phyloP scores from a whole-genome alignment of 2,888 invertebrate genomes.

The Raillietiella orientalis region DNA sequence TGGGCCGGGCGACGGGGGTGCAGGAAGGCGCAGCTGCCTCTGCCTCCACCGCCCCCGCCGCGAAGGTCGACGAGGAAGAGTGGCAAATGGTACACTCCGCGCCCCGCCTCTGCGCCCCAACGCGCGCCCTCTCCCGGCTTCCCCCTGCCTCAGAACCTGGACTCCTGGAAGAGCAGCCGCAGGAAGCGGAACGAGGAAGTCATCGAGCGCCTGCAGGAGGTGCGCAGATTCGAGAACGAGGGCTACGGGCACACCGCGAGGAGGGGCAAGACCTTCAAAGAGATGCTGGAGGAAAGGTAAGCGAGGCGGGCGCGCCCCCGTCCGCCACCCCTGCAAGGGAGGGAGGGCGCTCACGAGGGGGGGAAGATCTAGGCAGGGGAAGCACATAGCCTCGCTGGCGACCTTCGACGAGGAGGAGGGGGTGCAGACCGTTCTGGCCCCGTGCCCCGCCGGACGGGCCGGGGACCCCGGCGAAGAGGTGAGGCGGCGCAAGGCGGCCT shows the following conservation, averaged over 20 bases:
- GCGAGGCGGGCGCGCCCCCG: too few species aligned
- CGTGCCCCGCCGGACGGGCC: too few species aligned
- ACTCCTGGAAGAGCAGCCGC: slow-evolving; percentile 72
- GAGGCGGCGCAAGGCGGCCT: too few species aligned
- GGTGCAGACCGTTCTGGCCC: too few species aligned
- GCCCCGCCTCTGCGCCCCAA: background rate
- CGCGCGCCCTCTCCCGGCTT: background rate
- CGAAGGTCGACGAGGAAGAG: slow-evolving; percentile 52
- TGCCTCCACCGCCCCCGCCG: slow-evolving; percentile 16
- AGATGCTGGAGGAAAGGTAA: slow-evolving; percentile 44
- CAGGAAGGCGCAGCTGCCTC: slow-evolving; percentile 39
- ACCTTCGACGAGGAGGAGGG: too few species aligned
- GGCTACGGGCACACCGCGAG: slow-evolving; percentile 27
- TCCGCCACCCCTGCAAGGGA: too few species aligned
- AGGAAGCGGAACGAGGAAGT: slow-evolving; percentile 72
- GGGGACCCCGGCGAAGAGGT: too few species aligned
- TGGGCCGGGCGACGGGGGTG: slow-evolving; percentile 49
- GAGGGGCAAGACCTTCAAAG: slow-evolving; percentile 69
- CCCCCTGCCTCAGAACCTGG: slow-evolving; percentile 32
- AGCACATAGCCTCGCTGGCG: too few species aligned
- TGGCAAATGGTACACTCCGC: slow-evolving; percentile 47
- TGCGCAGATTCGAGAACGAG: slow-evolving; percentile 50
- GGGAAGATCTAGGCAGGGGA: too few species aligned
- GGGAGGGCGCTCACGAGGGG: too few species aligned
- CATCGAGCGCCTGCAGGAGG: slow-evolving; percentile 59